Base-by-base conservation (phyloP, 2,113 vertebrate genomes). In the Saccopteryx bilineata region DNA sequence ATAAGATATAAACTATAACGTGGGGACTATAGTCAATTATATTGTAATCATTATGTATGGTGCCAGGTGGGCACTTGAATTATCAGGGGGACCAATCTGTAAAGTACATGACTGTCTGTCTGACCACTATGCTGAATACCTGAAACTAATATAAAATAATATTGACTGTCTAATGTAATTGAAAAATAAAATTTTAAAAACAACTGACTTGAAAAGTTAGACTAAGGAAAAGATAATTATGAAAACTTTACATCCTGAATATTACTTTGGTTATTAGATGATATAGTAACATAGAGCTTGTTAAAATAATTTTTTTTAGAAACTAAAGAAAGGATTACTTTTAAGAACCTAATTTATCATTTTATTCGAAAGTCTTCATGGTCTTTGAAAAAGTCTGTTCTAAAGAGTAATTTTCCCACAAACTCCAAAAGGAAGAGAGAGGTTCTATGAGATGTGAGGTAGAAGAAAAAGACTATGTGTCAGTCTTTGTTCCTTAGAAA, bases 361-460 rank as follows among this genome's bases (percentile, higher is more conserved):
- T 80, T 46, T 54, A 83, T 65, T 69, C 60, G 61, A 58, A 93
- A 85, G 33, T 78, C 28, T 85, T 88, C 63, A 75, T 5, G 13
- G 13, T 82, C 52, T 93, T 75, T 94, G 74, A 84, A 94, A 87
- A 19, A 28, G 14, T 33, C 60, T 93, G 5, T 93, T 88, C 28
- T 79, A 86, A 74, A 89, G 63, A 80, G 68, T 76, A 18, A 50
- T 24, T 86, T 89, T 58, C 48, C 14, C 48, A 1, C 9, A 76
- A 87, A 80, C 33, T 26, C 26, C 23, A 92, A 60, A 79, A 91
- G 33, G n/a, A 61, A 58, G 26, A 69, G 50, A 74, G n/a, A 66
- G 2, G 50, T 28, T 82, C 50, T n/a, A 7, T 9, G n/a, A 5
- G 7, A 3, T 26, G 0, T 18, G 31, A 82, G 19, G 56, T 9